Percentiles rank a stretch among this genome's conserved stretches.
Conservation (phyloP, 2,113 vertebrate species). For the Pelodiscus sinensis region DNA sequence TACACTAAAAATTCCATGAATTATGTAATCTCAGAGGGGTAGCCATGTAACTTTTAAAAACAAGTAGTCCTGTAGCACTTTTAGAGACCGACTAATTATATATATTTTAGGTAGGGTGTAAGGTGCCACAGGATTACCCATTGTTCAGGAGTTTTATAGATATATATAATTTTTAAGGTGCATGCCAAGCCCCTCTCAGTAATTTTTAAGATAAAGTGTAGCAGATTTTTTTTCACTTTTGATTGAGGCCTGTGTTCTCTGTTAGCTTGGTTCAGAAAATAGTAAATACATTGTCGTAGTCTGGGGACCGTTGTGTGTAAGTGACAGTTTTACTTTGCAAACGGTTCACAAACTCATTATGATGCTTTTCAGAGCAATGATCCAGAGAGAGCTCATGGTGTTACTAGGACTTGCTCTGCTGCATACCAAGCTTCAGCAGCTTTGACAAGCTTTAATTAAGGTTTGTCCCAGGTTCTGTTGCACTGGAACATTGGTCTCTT, state of each 20-base stretch:
- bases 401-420: constrained; percentile 28
- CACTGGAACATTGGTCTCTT: constrained; percentile 36
- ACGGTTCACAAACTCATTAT: constrained; percentile 54
- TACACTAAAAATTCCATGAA: not conserved
- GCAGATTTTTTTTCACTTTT: not conserved
- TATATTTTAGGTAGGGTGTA: too few species aligned
- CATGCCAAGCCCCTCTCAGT: not conserved
- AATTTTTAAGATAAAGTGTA: not conserved
- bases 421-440: constrained; percentile 69
- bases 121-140: too few species aligned
- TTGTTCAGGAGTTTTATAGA: too few species aligned
- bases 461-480: constrained; percentile 63
- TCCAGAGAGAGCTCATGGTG: constrained; percentile 1
- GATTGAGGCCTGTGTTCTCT: not conserved
- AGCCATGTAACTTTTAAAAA: too few species aligned
- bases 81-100: too few species aligned
- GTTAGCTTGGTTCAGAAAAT: constrained; percentile 36
- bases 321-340: constrained; percentile 53
- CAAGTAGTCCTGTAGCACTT: too few species aligned
- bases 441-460: constrained; percentile 66
- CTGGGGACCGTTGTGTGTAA: constrained; percentile 33
- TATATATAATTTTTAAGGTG: not conserved
- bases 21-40: too few species aligned
- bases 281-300: not conserved
- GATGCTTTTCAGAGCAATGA: constrained; percentile 59